Evolutionary conservation across 2,888 invertebrate species (phyloP), one percentile per base, ranked within the genome.

Genomic region (Lithodes maja): DNA sequence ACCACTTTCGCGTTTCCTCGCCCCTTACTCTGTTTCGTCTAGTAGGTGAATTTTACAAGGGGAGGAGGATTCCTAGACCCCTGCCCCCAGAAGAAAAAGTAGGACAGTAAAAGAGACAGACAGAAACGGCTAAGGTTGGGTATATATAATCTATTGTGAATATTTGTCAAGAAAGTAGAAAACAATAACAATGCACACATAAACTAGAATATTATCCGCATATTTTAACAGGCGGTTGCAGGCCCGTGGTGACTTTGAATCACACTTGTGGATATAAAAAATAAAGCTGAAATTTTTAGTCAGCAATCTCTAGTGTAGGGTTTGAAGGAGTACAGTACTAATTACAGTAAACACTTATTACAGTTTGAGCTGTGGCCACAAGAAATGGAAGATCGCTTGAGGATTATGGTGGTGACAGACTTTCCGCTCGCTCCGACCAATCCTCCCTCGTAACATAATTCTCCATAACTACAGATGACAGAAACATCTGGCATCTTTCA

Each of bases 321-420:
- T 85, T 89, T 81, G 75, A 75, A 53, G 81, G 81, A 85, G 71
- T 78, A 80, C 49, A 71, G 15, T n/a, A n/a, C 80, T 86, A 86
- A 85, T 82, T 84, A 87, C 68, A 83, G 61, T 69, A 85, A 80
- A 82, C 75, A 85, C 84, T 85, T 84, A 80, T 81, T 80, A 74
- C 81, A 89, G 82, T 85, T 89, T 89, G 88, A 89, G 88, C 88
- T 85, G 88, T 81, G 88, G 85, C 88, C 88, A 89, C 88, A 89
- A 89, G 88, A 82, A 89, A 89, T 89, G 88, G 88, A 89, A 89
- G 88, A 89, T 85, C 88, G 80, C 81, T 79, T 85, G 88, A 89
- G 88, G 88, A 89, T 79, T 80, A 61, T 85, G 88, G 85, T 80
- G 75, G 75, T 79, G 88, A 75, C 84, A 86, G 81, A 81, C 68